phyloP scores from a whole-genome alignment of 2,113 vertebrate species.

The Acanthisitta chloris region DNA sequence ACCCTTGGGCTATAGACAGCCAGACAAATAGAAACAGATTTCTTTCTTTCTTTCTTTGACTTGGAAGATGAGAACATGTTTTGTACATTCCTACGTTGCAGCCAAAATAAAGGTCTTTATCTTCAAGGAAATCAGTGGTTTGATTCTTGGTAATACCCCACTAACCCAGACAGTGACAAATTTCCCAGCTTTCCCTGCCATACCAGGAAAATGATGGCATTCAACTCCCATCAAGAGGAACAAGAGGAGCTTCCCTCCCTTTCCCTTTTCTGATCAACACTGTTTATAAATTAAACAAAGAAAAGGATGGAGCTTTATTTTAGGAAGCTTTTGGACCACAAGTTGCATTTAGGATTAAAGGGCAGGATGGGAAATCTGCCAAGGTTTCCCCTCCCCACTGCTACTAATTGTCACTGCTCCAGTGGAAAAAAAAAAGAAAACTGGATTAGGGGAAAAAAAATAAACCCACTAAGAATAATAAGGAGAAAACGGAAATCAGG shows the following conservation, averaged over 20 bases:
- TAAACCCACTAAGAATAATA: slow-evolving; percentile 14
- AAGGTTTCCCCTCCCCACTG: slow-evolving; percentile 41
- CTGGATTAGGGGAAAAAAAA: not conserved
- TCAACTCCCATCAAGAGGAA: not conserved
- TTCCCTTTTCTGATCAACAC: not conserved
- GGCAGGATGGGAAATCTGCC: slow-evolving; percentile 31
- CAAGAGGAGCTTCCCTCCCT: not conserved
- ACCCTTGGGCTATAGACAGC: not conserved
- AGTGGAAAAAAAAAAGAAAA: not conserved
- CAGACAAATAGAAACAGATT: slow-evolving; percentile 20
- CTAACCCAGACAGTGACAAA: not conserved
- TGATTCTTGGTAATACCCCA: not conserved
- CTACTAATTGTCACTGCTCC: slow-evolving; percentile 54
- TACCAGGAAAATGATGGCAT: not conserved
- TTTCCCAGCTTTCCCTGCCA: not conserved
- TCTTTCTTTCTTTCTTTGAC: not conserved
- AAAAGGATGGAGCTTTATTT: slow-evolving; percentile 28
- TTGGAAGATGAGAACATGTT: slow-evolving; percentile 21
- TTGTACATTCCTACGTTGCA: slow-evolving; percentile 30
- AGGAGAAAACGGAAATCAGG: slow-evolving; percentile 3
- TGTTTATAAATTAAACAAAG: slow-evolving; percentile 39
- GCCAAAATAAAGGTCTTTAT: slow-evolving; percentile 54
- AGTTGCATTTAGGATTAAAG: slow-evolving; percentile 24
- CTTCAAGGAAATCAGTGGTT: slow-evolving; percentile 19
- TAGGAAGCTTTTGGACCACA: slow-evolving; percentile 22